Evolutionary conservation across 2,888 invertebrate genomes (phyloP).

Genomic region (Machimus rusticus): DNA sequence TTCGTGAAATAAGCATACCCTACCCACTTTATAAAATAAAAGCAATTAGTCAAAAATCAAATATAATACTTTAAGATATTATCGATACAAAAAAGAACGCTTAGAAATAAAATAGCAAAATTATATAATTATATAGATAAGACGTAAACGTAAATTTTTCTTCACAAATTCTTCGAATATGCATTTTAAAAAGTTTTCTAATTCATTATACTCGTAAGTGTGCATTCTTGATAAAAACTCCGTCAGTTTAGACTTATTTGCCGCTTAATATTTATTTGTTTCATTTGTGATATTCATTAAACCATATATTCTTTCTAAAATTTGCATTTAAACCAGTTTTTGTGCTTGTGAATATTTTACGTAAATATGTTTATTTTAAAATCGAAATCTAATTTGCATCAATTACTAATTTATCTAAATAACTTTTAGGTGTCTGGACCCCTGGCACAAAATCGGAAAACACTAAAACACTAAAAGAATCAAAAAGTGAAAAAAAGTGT

Average conservation of each 20-base stretch:
- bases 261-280: background rate
- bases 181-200: background rate
- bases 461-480: conserved; percentile 30
- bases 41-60: too few species aligned
- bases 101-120: too few species aligned
- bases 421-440: conserved; percentile 22
- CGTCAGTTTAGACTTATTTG: background rate
- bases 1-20: too few species aligned
- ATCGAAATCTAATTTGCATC: background rate
- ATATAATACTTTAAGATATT: too few species aligned
- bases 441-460: background rate
- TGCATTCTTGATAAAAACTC: background rate
- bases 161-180: background rate
- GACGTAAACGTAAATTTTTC: background rate
- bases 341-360: background rate
- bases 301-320: background rate
- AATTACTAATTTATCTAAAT: background rate
- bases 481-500: conserved; percentile 57
- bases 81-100: too few species aligned
- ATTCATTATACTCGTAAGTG: too few species aligned
- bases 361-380: background rate
- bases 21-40: too few species aligned
- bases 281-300: background rate
- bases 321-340: background rate
- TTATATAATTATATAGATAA: background rate